Percentiles rank a stretch among this genome's conserved stretches.
Evolutionary conservation across 2,797 vertebrate species (phyloP).

Genomic region (Amblyopsis hoosieri): DNA sequence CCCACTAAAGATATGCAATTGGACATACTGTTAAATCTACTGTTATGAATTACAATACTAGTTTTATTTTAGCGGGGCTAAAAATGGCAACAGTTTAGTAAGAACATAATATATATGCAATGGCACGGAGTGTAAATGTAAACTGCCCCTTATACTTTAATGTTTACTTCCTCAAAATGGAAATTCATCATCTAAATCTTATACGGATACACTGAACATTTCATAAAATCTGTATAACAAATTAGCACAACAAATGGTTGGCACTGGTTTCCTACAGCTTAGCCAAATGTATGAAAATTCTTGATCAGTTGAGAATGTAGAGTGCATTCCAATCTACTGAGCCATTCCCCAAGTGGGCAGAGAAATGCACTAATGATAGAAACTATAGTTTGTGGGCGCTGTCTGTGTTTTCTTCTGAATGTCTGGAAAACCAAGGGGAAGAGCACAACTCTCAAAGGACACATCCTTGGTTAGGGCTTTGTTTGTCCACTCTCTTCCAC

Average conservation of each 20-base stretch:
- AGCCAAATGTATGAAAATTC: slow-evolving; percentile 63
- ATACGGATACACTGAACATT: slow-evolving; percentile 42
- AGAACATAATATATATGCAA: slow-evolving; percentile 63
- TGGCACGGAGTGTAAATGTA: slow-evolving; percentile 62
- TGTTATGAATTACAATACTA: slow-evolving; percentile 42
- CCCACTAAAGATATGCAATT: slow-evolving; percentile 47
- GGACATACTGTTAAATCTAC: slow-evolving; percentile 23
- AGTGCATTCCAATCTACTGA: slow-evolving; percentile 50
- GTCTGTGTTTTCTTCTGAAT: slow-evolving; percentile 55
- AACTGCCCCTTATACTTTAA: slow-evolving; percentile 29
- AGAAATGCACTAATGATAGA: slow-evolving; percentile 65
- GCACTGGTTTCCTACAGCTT: slow-evolving; percentile 46
- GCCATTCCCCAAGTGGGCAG: slow-evolving; percentile 55
- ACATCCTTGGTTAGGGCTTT: slow-evolving; percentile 65
- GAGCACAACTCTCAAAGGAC: slow-evolving; percentile 58
- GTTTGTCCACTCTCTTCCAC: slow-evolving; percentile 58
- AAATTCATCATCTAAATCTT: slow-evolving; percentile 40
- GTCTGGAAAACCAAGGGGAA: slow-evolving; percentile 53
- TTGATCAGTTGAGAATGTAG: slow-evolving; percentile 67
- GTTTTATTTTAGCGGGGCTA: slow-evolving; percentile 44
- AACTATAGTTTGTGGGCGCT: slow-evolving; percentile 60
- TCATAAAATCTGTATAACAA: slow-evolving; percentile 54
- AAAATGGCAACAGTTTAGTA: slow-evolving; percentile 48
- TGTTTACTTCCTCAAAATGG: slow-evolving; percentile 37
- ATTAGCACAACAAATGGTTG: slow-evolving; percentile 56